Base-by-base conservation (phyloP, 1,140 invertebrate genomes). In the Chironomus tepperi region DNA sequence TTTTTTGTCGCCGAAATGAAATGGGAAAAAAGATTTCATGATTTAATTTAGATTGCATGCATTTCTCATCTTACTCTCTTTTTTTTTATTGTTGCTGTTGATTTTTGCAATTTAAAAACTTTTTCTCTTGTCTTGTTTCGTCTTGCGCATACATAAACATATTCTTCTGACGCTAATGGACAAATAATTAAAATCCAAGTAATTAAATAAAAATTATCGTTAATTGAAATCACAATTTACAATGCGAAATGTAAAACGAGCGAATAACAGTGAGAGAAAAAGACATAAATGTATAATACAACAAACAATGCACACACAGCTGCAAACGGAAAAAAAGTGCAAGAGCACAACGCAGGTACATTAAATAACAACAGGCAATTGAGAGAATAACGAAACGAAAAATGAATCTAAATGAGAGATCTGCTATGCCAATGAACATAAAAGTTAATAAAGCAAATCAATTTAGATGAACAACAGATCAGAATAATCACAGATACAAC, bases 201-300 rank as follows among this genome's bases (percentile, higher is more conserved):
- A 57, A 57, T 57, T 57, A 57, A 57, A 57, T 57, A 57, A 57
- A 57, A 57, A 57, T 57, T 57, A 57, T 57, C 47, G 47, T 57
- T 57, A 57, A 57, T 57, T 57, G 47, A 57, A 57, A 57, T 57
- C 47, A 57, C 47, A 57, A 57, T 57, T 57, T 57, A 57, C 47
- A 57, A 57, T 57, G 47, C 47, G 47, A 57, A 57, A 57, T 57
- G 47, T 57, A 57, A n/a, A 57, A 57, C 24, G 24, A 34, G 24
- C 24, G 24, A 34, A 34, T 34, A 34, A 34, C 24, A 57, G n/a
- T 57, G 47, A 57, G n/a, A 57, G 47, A 57, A 34, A 34, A 34
- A 34, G 47, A 57, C 12, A 57, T 15, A 47, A 15, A 57, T 15
- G 12, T 12, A 1, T n/a, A 57, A 34, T 34, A 34, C 24, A 2